A percentile compares a stretch with the other conserved stretches of the same genome.
Conservation (phyloP, 2,888 invertebrate species). For the Torymus texanus region DNA sequence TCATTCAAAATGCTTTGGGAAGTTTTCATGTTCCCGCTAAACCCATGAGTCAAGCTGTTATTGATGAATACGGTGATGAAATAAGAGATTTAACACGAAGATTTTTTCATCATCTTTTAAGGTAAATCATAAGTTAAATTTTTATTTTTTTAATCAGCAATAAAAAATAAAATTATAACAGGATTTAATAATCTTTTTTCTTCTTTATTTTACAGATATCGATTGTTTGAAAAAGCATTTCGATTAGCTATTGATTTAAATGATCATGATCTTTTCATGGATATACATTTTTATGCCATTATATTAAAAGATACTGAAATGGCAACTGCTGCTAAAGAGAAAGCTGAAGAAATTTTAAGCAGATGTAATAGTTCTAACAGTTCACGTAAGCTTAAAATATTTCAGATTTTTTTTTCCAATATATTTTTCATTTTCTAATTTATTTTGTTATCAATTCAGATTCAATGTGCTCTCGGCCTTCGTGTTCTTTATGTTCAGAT, state of each 20-base stretch:
- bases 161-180: background rate
- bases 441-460: constrained; percentile 73
- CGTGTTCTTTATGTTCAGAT: constrained; percentile 81
- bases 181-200: constrained; percentile 17
- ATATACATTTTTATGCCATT: constrained; percentile 85
- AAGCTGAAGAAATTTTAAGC: constrained; percentile 78
- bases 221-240: constrained; percentile 87
- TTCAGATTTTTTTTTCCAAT: background rate
- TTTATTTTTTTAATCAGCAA: background rate
- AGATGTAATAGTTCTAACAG: constrained; percentile 73
- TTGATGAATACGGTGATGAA: constrained; percentile 85
- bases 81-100: constrained; percentile 89
- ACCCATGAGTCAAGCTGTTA: constrained; percentile 81
- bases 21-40: constrained; percentile 85
- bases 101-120: constrained; percentile 90
- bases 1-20: constrained; percentile 86
- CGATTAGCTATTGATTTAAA: constrained; percentile 89
- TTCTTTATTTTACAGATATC: constrained; percentile 76
- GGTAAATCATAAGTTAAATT: constrained; percentile 75
- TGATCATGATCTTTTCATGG: constrained; percentile 91
- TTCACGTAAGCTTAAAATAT: constrained; percentile 68
- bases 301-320: constrained; percentile 79
- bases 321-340: constrained; percentile 82
- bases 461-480: constrained; percentile 84
- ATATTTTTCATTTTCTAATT: constrained; percentile 31